Conservation (phyloP, 2,113 vertebrate species). For the Struthidea cinerea region DNA sequence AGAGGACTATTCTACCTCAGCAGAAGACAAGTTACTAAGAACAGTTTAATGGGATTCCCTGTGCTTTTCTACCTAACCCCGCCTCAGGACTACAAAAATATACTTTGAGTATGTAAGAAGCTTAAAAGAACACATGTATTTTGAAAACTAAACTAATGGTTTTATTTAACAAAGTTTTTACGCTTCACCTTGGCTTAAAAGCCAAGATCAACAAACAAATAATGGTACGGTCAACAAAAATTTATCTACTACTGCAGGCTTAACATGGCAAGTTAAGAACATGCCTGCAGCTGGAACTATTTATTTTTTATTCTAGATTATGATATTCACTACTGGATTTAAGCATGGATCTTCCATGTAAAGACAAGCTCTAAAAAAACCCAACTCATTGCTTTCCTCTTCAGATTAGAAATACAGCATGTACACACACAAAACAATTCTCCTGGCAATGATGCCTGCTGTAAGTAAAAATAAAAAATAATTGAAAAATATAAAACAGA, state of each 20-base stretch:
- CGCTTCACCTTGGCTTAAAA: background rate
- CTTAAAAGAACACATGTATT: background rate
- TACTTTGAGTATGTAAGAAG: background rate
- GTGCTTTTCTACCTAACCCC: background rate
- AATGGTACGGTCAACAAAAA: background rate
- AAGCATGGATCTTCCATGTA: background rate
- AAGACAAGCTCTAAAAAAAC: background rate
- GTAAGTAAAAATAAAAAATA: background rate
- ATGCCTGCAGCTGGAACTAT: background rate
- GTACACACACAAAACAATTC: background rate
- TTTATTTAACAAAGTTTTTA: background rate
- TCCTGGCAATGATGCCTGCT: background rate
- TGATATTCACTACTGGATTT: background rate
- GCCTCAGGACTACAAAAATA: background rate
- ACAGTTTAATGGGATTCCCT: background rate
- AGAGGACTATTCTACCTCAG: background rate
- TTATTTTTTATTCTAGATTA: background rate
- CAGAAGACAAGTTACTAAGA: background rate
- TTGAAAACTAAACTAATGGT: background rate
- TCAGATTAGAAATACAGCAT: background rate
- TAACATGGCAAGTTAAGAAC: background rate
- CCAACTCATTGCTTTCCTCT: background rate
- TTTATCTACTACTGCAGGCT: background rate
- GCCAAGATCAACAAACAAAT: background rate
- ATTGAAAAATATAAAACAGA: background rate